Evolutionary conservation across 2,113 vertebrate genomes (phyloP), one percentile per base, ranked within the genome.

Genomic region (Scolopax mira): DNA sequence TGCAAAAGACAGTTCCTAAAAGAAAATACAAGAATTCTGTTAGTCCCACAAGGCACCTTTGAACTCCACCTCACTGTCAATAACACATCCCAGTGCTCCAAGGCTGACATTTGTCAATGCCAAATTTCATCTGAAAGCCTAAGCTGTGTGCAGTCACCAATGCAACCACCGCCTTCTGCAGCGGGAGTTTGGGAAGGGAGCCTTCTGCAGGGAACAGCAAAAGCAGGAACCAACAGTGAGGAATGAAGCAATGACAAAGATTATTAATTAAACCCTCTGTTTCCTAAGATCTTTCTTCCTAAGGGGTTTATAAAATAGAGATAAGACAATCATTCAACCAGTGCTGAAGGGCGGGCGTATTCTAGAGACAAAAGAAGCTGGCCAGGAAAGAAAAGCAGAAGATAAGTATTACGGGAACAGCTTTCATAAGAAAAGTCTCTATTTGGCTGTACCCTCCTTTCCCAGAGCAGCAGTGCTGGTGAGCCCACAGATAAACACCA

Each of bases 61-160:
- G 67, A 89, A 89, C 78, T 70, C 51, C 1, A 3, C 73, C 77
- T 65, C 3, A 1, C 62, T 83, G 87, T 90, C 93, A 90, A 54
- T 85, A 88, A 70, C 37, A 57, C 5, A 14, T 71, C 55, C 67
- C 60, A 48, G 61, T 55, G 85, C 88, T 93, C 85, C 1, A 0
- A 92, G 72, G 61, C 83, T 90, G 69, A 84, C 73, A 90, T 93
- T 67, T 90, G 72, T 84, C 94, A 92, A 51, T 65, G 90, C 57
- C 85, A 96, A 41, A 93, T 88, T 72, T 75, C 69, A 92, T 89
- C 70, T 75, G 77, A 93, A 95, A 90, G 41, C 73, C 65, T 79
- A 19, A 19, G 44, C 60, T 88, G 46, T 65, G 82, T 74, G 67
- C 75, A 93, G 75, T 52, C 85, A 91, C 85, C 54, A 81, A 2